Conservation (phyloP, 2,797 vertebrate genomes). For the Xenentodon cancila region DNA sequence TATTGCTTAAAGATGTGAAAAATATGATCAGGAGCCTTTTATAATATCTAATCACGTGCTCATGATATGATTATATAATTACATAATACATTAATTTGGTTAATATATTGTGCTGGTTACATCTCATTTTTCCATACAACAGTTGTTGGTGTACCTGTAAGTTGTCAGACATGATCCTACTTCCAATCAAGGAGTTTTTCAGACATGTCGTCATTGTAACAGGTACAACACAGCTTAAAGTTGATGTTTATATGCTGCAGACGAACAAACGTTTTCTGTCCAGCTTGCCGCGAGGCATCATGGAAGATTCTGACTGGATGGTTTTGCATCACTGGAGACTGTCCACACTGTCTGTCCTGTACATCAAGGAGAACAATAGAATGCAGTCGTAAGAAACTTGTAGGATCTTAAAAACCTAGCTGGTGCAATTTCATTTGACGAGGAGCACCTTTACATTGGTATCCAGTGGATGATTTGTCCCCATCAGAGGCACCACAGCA, state of each 20-base stretch:
- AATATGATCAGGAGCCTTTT: slow-evolving; percentile 3
- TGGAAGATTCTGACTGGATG: slow-evolving; percentile 11
- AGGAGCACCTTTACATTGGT: slow-evolving; percentile 42
- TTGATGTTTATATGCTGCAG: background rate
- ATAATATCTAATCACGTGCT: background rate
- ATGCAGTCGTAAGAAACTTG: background rate
- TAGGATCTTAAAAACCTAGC: background rate
- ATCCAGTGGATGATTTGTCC: slow-evolving; percentile 22
- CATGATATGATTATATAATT: background rate
- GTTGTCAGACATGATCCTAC: slow-evolving; percentile 68
- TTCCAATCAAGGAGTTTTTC: slow-evolving; percentile 62
- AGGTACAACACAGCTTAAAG: slow-evolving; percentile 40
- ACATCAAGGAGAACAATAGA: background rate
- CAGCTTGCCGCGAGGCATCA: slow-evolving; percentile 25
- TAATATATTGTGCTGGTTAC: background rate
- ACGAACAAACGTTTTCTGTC: background rate
- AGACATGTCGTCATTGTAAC: slow-evolving; percentile 75
- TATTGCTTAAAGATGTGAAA: background rate
- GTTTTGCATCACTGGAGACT: slow-evolving; percentile 32
- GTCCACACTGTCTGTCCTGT: slow-evolving; percentile 68
- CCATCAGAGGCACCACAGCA: slow-evolving; percentile 57
- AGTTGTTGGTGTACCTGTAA: slow-evolving; percentile 34
- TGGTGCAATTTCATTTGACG: background rate
- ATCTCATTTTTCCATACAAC: background rate
- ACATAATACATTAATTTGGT: background rate